Evolutionary conservation across 2,888 invertebrate genomes (phyloP), one percentile per base, ranked within the genome.

Genomic region (Plagiodera versicolora): DNA sequence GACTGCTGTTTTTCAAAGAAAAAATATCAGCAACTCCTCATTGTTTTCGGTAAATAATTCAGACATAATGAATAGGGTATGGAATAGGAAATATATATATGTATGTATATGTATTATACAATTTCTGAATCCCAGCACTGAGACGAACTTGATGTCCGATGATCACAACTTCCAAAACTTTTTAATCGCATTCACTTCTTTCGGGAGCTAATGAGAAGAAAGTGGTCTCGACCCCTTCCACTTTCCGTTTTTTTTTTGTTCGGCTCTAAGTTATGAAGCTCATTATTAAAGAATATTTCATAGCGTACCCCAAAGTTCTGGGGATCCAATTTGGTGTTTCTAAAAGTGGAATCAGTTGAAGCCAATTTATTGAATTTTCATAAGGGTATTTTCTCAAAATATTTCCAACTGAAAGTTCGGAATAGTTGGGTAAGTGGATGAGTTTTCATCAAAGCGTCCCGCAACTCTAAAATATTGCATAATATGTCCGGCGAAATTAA

Each of bases 141-240:
- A 10, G n/a, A n/a, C n/a, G n/a, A n/a, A n/a, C n/a, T n/a, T n/a
- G n/a, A n/a, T n/a, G n/a, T n/a, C n/a, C n/a, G n/a, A n/a, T 24
- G 10, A 10, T 53, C n/a, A 8, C 20, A 2, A 8, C 35, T 32
- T 6, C 54, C 8, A 39, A 57, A 66, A 69, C 60, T 69, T 69
- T 68, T 64, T 67, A 67, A 70, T 67, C 66, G 55, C 66, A 65
- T 69, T 69, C 65, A 58, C 65, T 66, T 70, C 67, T 70, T 60
- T 65, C 56, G 58, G 54, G 56, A 52, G 65, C 65, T 70, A 68
- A 70, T 70, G 70, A 70, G 70, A 68, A 68, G 67, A 60, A 68
- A 68, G 68, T 63, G 63, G 63, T 56, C 63, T 65, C 67, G 66
- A 63, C 55, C 53, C 60, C 61, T 60, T 61, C 30, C 58, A 19